These are phyloP conservation scores for Amitus sp. DNA, from an alignment of 2,888 invertebrate genomes.

Conservation along the genomic window DNA sequence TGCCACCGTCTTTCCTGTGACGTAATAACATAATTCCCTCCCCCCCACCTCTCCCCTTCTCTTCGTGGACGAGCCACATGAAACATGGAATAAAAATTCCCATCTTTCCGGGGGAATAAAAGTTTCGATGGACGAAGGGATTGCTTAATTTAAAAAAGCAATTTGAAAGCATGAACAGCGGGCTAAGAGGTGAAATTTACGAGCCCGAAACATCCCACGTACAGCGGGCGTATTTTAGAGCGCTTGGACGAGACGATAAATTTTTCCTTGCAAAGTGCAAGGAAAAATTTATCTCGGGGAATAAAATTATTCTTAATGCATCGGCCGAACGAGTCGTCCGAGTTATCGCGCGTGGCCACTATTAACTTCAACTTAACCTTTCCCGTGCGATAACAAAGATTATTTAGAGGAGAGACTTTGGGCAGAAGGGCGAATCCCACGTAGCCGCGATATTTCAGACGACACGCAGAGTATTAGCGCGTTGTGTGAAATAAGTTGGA, in stretches of 20 bases:
- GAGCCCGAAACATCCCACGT: constrained; percentile 36
- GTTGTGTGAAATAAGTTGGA: constrained; percentile 37
- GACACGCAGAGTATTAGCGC: constrained; percentile 31
- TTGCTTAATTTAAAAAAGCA: constrained; percentile 38
- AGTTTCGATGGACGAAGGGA: constrained; percentile 35
- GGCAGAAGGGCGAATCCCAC: constrained; percentile 19
- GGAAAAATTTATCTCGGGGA: constrained; percentile 35
- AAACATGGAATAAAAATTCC: background rate
- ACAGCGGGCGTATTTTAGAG: constrained; percentile 38
- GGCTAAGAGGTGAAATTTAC: constrained; percentile 36
- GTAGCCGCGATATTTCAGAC: constrained; percentile 34
- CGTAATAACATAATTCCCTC: background rate
- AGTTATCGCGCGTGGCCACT: constrained; percentile 19
- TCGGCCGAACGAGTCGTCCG: constrained; percentile 23
- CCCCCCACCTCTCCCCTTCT: background rate
- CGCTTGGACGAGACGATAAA: constrained; percentile 36
- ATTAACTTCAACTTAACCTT: constrained; percentile 17
- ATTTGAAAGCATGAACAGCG: constrained; percentile 38
- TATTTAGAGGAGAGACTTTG: background rate
- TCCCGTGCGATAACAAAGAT: background rate
- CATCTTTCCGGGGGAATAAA: constrained; percentile 29
- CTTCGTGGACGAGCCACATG: background rate
- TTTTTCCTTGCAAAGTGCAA: constrained; percentile 37
- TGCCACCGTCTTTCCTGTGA: background rate
- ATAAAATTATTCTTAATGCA: constrained; percentile 40